Conservation (phyloP, 2,888 invertebrate genomes). For the Campoletis raptor region DNA sequence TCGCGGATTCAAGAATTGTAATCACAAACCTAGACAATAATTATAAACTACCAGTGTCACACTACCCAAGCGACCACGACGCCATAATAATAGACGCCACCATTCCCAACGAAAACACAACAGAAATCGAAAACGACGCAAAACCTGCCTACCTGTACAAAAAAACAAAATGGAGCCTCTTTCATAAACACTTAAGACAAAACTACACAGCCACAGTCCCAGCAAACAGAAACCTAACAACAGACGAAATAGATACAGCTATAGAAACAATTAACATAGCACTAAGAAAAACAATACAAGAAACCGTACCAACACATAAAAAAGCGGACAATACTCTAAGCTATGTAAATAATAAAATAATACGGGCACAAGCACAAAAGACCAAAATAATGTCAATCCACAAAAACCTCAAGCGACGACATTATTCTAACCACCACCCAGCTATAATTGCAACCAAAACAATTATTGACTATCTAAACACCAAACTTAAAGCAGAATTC, state of each 20-base stretch:
- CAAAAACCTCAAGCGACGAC: constrained; percentile 7
- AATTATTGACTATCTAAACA: too few relatives aligned
- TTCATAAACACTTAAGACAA: not conserved
- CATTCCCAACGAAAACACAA: not conserved
- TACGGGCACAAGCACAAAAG: not conserved
- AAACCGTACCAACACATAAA: constrained; percentile 20
- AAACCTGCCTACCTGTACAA: constrained; percentile 12
- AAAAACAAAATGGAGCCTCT: constrained; percentile 21
- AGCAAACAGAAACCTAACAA: constrained; percentile 1
- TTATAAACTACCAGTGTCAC: not conserved
- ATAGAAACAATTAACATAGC: constrained; percentile 10
- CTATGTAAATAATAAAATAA: constrained; percentile 27
- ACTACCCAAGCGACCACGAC: constrained; percentile 11
- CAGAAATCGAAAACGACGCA: too few relatives aligned
- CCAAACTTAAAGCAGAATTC: too few relatives aligned
- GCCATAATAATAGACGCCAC: not conserved
- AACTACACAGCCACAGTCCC: constrained; percentile 10
- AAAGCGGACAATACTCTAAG: constrained; percentile 15
- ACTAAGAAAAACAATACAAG: not conserved
- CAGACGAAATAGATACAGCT: constrained; percentile 14
- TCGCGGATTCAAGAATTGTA: too few relatives aligned
- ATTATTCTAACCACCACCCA: not conserved
- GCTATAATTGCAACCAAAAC: too few relatives aligned
- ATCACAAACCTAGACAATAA: too few relatives aligned
- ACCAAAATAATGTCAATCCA: constrained; percentile 9